These are phyloP conservation scores for Lytechinus pictus DNA, from an alignment of 35 echinoderm and acorn worm genomes.

Conservation along the genomic window DNA sequence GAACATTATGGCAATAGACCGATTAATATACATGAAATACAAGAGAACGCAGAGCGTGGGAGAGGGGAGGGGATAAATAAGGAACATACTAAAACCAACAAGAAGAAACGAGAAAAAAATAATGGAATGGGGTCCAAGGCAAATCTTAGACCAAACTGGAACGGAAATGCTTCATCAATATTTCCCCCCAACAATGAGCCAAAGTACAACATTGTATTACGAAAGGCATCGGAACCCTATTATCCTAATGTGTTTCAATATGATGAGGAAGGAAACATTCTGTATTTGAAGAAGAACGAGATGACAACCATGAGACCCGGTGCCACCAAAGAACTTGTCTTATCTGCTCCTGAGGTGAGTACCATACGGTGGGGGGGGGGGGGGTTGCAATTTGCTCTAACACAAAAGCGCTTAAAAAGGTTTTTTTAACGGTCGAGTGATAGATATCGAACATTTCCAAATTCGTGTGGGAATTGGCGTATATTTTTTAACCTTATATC, in stretches of 20 bases:
- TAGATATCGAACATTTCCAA: too few species aligned
- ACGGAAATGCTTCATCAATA: neutral
- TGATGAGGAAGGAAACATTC: neutral
- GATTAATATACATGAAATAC: neutral
- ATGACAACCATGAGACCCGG: neutral
- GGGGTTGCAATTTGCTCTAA: too few species aligned
- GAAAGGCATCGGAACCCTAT: neutral
- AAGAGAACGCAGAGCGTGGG: neutral
- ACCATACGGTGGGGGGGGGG: too few species aligned
- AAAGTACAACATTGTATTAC: neutral
- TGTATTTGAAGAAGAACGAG: neutral
- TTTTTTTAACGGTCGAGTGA: too few species aligned
- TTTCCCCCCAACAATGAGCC: neutral
- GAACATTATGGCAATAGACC: neutral
- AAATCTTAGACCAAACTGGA: neutral
- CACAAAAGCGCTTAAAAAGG: too few species aligned
- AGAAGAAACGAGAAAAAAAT: neutral
- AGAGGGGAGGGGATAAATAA: neutral
- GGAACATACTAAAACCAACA: neutral
- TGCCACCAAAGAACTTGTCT: neutral
- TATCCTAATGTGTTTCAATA: neutral
- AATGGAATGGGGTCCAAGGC: neutral
- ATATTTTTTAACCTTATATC: too few species aligned
- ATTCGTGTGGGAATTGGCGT: too few species aligned
- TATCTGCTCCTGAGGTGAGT: neutral